Base-by-base conservation (phyloP, 2,113 vertebrate genomes). In the Centropus bengalensis region DNA sequence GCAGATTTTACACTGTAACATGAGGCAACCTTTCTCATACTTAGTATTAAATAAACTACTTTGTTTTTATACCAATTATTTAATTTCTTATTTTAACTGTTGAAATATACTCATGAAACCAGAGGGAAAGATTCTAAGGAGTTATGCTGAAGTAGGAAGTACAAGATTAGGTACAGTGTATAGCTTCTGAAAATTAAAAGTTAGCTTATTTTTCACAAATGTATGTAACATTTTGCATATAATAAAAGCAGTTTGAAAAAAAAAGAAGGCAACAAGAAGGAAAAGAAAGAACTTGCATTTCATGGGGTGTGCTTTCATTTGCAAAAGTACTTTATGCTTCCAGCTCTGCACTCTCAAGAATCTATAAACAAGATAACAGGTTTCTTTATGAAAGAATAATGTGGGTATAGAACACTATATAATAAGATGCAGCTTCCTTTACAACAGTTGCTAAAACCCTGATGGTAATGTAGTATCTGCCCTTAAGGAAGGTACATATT, bases 311-410 rank as follows among this genome's bases (percentile, higher is more conserved):
- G 80, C 68, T 94, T 95, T 91, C 71, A 5, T 77, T 94, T 93
- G 62, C 88, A 96, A 96, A 95, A 97, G 96, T 95, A 78, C 71
- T 94, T 95, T 86, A 95, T 86, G 89, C 47, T 94, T 93, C 74
- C 91, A 95, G 75, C 81, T 96, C 91, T 91, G 77, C 42, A 20
- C 51, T 83, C 85, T 56, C 78, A 93, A 92, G 78, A 96, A 97
- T 95, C 60, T 86, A 95, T 88, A 96, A 96, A 94, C 80, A 97
- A 96, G 71, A 94, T 84, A 96, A 96, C 94, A 63, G 47, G 15
- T 80, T 96, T 71, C 62, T 93, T 95, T 94, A 86, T 93, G 88
- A 94, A 97, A 91, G 68, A 95, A 94, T 76, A 95, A 89, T 45
- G 5, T 68, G 33, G 20, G 47, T 76, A 81, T 94, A 83, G 88